Evolutionary conservation across 2,113 vertebrate genomes (phyloP).

Genomic region (Forbesichthys papilliferus): DNA sequence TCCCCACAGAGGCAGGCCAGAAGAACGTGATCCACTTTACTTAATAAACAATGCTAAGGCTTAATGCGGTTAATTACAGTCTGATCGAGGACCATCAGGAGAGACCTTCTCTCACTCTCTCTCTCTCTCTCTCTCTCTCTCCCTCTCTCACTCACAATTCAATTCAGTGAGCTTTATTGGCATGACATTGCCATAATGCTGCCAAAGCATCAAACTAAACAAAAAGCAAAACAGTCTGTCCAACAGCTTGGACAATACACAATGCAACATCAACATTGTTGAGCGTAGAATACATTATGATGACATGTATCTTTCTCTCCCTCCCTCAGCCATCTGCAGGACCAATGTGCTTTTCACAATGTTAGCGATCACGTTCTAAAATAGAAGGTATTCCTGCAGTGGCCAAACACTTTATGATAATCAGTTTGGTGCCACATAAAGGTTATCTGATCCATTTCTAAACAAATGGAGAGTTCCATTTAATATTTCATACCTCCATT

Average conservation of each 20-base stretch:
- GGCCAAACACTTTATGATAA: slow-evolving; percentile 40
- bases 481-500: slow-evolving; percentile 69
- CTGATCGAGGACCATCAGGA: neutral
- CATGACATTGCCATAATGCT: no score
- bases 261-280: no score
- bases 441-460: slow-evolving; percentile 69
- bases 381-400: slow-evolving; percentile 33
- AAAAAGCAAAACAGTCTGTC: no score
- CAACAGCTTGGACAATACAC: no score
- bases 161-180: no score
- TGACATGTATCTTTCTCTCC: neutral
- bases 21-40: neutral
- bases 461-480: slow-evolving; percentile 63
- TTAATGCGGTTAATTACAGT: neutral
- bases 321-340: neutral
- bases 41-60: neutral
- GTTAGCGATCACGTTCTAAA: neutral
- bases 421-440: slow-evolving; percentile 68
- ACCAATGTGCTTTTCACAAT: slow-evolving; percentile 22
- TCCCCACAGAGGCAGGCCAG: neutral
- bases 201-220: neutral
- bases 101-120: neutral
- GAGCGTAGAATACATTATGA: no score
- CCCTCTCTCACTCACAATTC: neutral
- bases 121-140: neutral